Base-by-base conservation (phyloP, 2,113 vertebrate species). In the Pontoporia blainvillei region DNA sequence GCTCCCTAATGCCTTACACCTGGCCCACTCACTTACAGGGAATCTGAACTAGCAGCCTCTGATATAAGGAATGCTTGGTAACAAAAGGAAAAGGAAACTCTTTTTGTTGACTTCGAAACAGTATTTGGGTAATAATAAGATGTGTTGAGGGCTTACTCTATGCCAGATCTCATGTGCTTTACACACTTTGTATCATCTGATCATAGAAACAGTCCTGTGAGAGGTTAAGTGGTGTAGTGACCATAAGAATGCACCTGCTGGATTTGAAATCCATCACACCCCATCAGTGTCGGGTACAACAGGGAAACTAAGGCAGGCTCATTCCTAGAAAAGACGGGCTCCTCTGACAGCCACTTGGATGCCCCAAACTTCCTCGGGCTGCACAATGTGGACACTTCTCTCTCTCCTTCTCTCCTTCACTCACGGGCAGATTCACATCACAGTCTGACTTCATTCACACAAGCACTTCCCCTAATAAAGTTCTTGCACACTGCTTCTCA, bases 51-150 rank as follows among this genome's bases (percentile, higher is more conserved):
- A 72, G 72, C 31, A 69, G 64, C 1, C 57, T 87, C 25, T 21
- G 62, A 21, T 59, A 11, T 4, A 61, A 85, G 14, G 7, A 90
- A 86, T 21, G 34, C 9, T 78, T 57, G 61, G 66, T 39, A 59
- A 72, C 59, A 71, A 76, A 90, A 90, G 29, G 23, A 69, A 27
- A 86, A 85, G 21, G 21, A 66, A 94, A 44, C 3, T 73, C 34
- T 86, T 78, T 83, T 31, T n/a, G 21, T 92, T 90, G 46, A 17
- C 34, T 49, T 78, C 71, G 31, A 78, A 85, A 73, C 29, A 95
- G 20, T 27, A 54, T 36, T 8, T 67, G 18, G n/a, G 17, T 59
- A 52, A 75, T 73, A 59, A 49, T 17, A 76, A 57, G 18, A 61
- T 34, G 1, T 86, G 27, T 36, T 31, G 21, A 84, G 57, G 21